A percentile compares a stretch with the other conserved stretches of the same genome.
Conservation (phyloP, 2,888 invertebrate genomes). For the Leptopterna dolabrata region DNA sequence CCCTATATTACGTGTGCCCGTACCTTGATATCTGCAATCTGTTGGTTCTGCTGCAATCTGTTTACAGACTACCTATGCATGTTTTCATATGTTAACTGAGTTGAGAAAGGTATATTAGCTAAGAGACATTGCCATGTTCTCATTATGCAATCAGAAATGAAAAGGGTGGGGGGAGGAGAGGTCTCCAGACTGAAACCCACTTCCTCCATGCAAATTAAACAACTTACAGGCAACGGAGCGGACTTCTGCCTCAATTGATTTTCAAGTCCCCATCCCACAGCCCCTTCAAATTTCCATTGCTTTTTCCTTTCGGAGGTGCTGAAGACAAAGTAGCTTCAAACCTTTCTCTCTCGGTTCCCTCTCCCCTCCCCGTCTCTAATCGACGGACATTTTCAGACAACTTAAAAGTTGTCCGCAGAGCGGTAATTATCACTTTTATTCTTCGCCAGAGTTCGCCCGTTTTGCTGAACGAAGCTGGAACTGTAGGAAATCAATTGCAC, state of each 20-base stretch:
- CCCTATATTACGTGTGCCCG: too few relatives aligned
- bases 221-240: not conserved
- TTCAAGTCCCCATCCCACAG: not conserved
- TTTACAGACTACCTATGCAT: not conserved
- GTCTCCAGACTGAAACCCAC: not conserved
- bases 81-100: not conserved
- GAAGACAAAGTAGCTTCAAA: not conserved
- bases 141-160: not conserved
- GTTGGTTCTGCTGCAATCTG: too few relatives aligned
- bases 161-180: not conserved
- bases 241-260: not conserved
- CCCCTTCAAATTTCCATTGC: not conserved
- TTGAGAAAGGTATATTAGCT: not conserved
- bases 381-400: not conserved
- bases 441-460: not conserved
- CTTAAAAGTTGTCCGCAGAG: not conserved
- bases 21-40: too few relatives aligned
- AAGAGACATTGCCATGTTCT: not conserved
- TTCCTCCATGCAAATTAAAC: not conserved
- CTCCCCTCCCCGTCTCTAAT: not conserved
- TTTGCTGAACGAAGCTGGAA: not conserved
- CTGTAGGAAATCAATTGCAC: not conserved
- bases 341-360: not conserved
- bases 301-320: not conserved
- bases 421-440: conserved; percentile 3